These are phyloP conservation scores for Notechis scutatus DNA, from an alignment of 2,113 vertebrate species.

Conservation along the genomic window DNA sequence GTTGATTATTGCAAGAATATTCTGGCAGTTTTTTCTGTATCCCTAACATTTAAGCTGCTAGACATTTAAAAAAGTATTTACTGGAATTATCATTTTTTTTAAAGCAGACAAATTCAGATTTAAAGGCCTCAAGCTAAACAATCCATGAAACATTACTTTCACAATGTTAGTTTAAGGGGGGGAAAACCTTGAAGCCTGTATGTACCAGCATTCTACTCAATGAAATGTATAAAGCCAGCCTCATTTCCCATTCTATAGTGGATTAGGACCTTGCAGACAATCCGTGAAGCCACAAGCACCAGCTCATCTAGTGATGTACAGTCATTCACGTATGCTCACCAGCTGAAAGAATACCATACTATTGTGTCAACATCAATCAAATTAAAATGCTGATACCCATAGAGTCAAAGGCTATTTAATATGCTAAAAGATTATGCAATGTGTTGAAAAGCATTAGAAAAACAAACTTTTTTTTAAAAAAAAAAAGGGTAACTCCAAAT, in stretches of 20 bases:
- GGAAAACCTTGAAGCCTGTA: slow-evolving; percentile 36
- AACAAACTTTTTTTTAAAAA: slow-evolving; percentile 65
- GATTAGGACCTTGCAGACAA: slow-evolving; percentile 63
- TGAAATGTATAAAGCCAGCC: slow-evolving; percentile 61
- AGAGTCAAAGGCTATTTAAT: slow-evolving; percentile 37
- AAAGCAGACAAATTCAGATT: slow-evolving; percentile 63
- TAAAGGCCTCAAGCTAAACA: slow-evolving; percentile 51
- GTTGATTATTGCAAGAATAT: neutral
- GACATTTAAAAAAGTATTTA: slow-evolving; percentile 32
- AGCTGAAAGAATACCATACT: slow-evolving; percentile 60
- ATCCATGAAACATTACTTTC: slow-evolving; percentile 25
- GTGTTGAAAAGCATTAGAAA: slow-evolving; percentile 55
- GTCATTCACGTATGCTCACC: slow-evolving; percentile 52
- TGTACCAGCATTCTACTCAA: slow-evolving; percentile 54
- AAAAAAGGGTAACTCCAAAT: slow-evolving; percentile 75
- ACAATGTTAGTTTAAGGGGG: slow-evolving; percentile 5
- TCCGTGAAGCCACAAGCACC: slow-evolving; percentile 61
- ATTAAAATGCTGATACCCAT: slow-evolving; percentile 50
- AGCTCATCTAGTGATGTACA: slow-evolving; percentile 64
- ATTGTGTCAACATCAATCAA: slow-evolving; percentile 53
- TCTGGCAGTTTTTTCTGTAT: slow-evolving; percentile 23
- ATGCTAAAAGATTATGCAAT: slow-evolving; percentile 44
- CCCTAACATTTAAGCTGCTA: slow-evolving; percentile 34
- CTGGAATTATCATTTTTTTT: slow-evolving; percentile 24
- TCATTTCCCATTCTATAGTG: slow-evolving; percentile 59